Base-by-base conservation (phyloP, 2,888 invertebrate genomes). In the Arrhopalites spinosus region DNA sequence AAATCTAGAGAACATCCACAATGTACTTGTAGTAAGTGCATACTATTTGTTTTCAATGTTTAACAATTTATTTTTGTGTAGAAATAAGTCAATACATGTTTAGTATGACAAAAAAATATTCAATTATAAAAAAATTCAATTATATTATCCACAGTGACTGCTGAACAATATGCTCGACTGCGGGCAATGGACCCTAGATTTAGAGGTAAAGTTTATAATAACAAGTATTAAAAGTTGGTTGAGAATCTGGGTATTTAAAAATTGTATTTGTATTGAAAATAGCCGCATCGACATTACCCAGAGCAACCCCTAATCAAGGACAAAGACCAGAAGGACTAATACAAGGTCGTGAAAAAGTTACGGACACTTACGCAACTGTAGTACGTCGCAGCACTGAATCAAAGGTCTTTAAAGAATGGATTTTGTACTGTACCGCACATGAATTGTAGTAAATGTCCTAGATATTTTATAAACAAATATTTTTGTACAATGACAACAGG, bases 101-200 rank as follows among this genome's bases (percentile, higher is more conserved):
- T n/a, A n/a, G n/a, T n/a, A n/a, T n/a, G n/a, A n/a, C n/a, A n/a
- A n/a, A n/a, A n/a, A n/a, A n/a, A n/a, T n/a, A n/a, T n/a, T n/a
- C n/a, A n/a, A n/a, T n/a, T n/a, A n/a, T n/a, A n/a, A n/a, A n/a
- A n/a, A n/a, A n/a, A n/a, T n/a, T n/a, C n/a, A n/a, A n/a, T n/a
- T n/a, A n/a, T n/a, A n/a, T n/a, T n/a, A n/a, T n/a, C n/a, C n/a
- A n/a, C n/a, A n/a, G n/a, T 95, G 95, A 92, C 94, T 76, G 92
- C 95, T 83, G 95, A 96, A 86, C 95, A 95, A 87, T 93, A 93
- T 85, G 92, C 93, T 81, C 90, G 94, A 84, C 88, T 95, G 82
- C 89, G 94, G 84, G 91, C 91, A 77, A 93, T 93, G 87, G 93
- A 94, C 87, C 92, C 93, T 27, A 88, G 93, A 86, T 93, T 92